These are phyloP conservation scores for Neolamprologus cancellatus DNA, from an alignment of 2,113 vertebrate species.

Conservation along the genomic window DNA sequence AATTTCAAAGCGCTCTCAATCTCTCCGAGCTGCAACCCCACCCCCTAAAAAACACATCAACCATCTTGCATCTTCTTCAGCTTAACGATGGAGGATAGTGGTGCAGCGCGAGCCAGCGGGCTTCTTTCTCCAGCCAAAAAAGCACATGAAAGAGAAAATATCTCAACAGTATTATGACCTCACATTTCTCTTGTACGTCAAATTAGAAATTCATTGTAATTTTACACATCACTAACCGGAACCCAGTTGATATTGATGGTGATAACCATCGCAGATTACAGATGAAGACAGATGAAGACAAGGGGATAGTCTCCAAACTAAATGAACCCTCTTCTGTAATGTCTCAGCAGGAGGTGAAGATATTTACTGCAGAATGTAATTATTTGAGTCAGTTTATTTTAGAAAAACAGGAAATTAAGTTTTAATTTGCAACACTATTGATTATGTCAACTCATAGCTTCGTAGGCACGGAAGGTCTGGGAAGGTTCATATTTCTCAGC, in stretches of 20 bases:
- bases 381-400: neutral
- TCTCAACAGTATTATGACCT: neutral
- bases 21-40: neutral
- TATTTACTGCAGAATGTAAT: neutral
- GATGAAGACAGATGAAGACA: neutral
- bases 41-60: neutral
- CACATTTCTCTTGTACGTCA: neutral
- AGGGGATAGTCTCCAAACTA: neutral
- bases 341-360: neutral
- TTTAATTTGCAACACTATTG: neutral
- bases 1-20: slow-evolving; percentile 37
- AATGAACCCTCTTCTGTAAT: neutral
- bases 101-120: neutral
- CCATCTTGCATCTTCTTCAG: neutral
- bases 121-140: slow-evolving; percentile 12
- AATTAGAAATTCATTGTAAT: neutral
- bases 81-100: slow-evolving; percentile 1
- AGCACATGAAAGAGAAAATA: slow-evolving; percentile 8
- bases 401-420: neutral
- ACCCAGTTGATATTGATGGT: neutral
- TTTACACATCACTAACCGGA: neutral
- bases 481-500: neutral
- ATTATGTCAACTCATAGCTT: neutral
- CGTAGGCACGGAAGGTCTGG: neutral
- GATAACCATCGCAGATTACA: neutral